phyloP scores from a whole-genome alignment of 2,113 vertebrate species.

The Passer domesticus region DNA sequence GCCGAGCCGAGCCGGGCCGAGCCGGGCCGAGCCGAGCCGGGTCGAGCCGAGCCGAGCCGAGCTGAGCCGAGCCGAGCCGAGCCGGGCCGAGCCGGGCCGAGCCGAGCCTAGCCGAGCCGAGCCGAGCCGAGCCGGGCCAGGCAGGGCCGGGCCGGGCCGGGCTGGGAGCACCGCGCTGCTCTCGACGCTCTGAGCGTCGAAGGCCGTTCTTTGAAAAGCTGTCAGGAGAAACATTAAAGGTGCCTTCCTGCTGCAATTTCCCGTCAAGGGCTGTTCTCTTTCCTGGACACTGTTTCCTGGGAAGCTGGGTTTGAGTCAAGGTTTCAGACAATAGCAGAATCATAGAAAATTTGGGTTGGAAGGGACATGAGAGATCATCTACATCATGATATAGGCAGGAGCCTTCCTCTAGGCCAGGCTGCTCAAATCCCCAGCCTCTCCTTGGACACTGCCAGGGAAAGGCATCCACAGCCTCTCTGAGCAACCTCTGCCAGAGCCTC shows the following conservation, averaged over 20 bases:
- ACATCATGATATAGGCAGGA: background rate
- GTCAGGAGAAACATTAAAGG: background rate
- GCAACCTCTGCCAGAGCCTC: no score
- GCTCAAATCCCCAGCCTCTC: background rate
- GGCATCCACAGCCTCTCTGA: background rate
- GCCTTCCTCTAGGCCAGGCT: background rate
- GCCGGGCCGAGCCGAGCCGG: rapidly evolving
- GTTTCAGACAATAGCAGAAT: background rate
- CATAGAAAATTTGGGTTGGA: background rate
- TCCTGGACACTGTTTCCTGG: background rate
- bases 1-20: rapidly evolving
- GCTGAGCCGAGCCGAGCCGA: background rate
- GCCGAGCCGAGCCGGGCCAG: rapidly evolving
- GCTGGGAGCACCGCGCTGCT: rapidly evolving
- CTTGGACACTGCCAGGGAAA: background rate
- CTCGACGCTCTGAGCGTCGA: background rate
- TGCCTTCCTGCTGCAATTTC: background rate
- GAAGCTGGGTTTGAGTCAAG: background rate
- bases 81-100: no score
- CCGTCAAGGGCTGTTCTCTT: background rate
- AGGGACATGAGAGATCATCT: background rate
- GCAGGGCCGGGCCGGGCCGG: rapidly evolving
- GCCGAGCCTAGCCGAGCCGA: background rate
- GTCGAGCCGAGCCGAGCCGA: background rate
- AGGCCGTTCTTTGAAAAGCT: background rate